These are phyloP conservation scores for Anoplius nigerrimus DNA, from an alignment of 2,888 invertebrate species.

Conservation along the genomic window DNA sequence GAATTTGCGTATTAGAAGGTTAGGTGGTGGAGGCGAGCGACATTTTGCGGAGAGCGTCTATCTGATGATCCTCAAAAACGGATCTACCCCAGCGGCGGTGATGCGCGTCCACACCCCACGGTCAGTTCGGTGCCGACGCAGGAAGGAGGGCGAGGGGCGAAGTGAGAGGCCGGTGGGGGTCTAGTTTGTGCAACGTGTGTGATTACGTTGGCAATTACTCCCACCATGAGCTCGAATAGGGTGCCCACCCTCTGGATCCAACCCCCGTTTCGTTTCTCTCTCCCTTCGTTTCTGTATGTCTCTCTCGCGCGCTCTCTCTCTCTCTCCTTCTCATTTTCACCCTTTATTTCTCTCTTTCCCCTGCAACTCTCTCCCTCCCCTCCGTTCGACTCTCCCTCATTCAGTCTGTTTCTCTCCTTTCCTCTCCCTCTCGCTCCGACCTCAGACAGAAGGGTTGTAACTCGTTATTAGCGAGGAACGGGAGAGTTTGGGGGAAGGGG, in stretches of 20 bases:
- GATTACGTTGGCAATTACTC: conserved; percentile 73
- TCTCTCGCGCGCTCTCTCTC: conserved; percentile 15
- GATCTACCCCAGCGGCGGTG: conserved; percentile 34
- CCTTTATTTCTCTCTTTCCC: conserved; percentile 24
- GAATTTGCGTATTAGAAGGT: no score
- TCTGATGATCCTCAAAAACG: conserved; percentile 62
- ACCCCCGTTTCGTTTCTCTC: conserved; percentile 28
- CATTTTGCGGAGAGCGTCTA: conserved; percentile 49
- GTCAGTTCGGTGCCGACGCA: conserved; percentile 38
- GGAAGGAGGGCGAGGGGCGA: conserved; percentile 33
- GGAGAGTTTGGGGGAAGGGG: conserved; percentile 24
- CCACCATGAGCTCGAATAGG: conserved; percentile 52
- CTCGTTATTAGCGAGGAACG: conserved; percentile 69
- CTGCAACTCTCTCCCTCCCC: no score
- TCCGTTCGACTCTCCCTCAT: conserved; percentile 8
- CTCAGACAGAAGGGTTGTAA: conserved; percentile 68
- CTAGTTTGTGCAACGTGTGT: conserved; percentile 69
- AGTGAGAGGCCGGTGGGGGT: conserved; percentile 25
- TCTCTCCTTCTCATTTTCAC: conserved; percentile 6
- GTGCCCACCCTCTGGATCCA: conserved; percentile 17
- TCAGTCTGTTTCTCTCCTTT: conserved; percentile 1
- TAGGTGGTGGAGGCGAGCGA: conserved; percentile 28
- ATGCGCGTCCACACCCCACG: conserved; percentile 56
- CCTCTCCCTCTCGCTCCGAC: conserved; percentile 46
- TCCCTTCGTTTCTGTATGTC: conserved; percentile 32